These are phyloP conservation scores for Amphilophus citrinellus DNA, from an alignment of 2,113 vertebrate species.

Conservation along the genomic window DNA sequence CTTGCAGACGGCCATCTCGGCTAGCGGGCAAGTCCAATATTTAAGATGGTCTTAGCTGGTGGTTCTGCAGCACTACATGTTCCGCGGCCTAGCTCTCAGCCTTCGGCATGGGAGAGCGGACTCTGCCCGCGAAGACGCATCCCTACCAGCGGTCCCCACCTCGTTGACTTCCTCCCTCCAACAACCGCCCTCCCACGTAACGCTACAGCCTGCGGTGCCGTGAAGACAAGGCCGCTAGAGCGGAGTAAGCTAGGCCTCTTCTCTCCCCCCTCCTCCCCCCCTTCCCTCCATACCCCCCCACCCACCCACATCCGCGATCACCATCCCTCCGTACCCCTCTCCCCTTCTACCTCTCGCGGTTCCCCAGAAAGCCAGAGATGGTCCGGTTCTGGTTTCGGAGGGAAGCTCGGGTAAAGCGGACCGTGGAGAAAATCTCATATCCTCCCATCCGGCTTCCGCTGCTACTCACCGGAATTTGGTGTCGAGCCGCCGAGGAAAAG, in stretches of 20 bases:
- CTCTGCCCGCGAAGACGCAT: conserved; percentile 56
- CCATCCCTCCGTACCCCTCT: conserved; percentile 78
- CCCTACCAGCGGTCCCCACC: conserved; percentile 63
- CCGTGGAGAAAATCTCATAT: conserved; percentile 29
- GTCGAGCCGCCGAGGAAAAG: conserved; percentile 73
- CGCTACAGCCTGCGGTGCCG: conserved; percentile 72
- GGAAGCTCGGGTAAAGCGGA: conserved; percentile 57
- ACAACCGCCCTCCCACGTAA: conserved; percentile 77
- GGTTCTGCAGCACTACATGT: conserved; percentile 49
- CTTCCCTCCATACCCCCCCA: conserved; percentile 74
- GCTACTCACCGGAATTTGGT: conserved; percentile 81
- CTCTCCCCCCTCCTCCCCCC: conserved; percentile 63
- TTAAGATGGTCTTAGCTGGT: conserved; percentile 40
- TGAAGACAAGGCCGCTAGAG: conserved; percentile 81
- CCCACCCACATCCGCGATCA: conserved; percentile 65
- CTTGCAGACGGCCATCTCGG: conserved; percentile 76
- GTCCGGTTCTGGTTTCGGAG: conserved; percentile 77
- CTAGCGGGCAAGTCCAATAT: conserved; percentile 71
- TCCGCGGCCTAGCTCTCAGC: conserved; percentile 56
- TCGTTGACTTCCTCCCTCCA: conserved; percentile 74
- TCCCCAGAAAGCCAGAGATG: conserved; percentile 77
- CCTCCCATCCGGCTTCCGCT: conserved; percentile 31
- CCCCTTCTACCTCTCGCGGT: conserved; percentile 80
- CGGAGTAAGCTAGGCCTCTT: conserved; percentile 77
- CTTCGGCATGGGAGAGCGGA: conserved; percentile 29